A percentile compares a stretch with the other conserved stretches of the same genome.
Evolutionary conservation across 2,888 invertebrate genomes (phyloP).

Genomic region (Lathronympha strigana): DNA sequence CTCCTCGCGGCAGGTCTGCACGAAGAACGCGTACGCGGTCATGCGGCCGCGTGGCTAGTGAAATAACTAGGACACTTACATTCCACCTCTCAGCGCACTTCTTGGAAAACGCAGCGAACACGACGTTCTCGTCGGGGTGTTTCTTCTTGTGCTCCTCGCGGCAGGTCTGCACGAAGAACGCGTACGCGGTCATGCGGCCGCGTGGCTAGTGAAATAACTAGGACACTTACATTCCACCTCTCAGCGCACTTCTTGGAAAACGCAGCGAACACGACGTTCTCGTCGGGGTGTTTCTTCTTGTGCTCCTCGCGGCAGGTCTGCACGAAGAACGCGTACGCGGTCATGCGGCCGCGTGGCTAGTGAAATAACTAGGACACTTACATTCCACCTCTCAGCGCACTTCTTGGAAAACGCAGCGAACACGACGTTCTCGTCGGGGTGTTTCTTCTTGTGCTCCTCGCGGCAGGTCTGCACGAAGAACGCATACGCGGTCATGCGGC

Average conservation of each 20-base stretch:
- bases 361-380: slow-evolving; percentile 72
- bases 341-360: too few species aligned
- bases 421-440: slow-evolving; percentile 98
- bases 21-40: too few species aligned
- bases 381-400: slow-evolving; percentile 99
- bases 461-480: slow-evolving; percentile 99
- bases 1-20: too few species aligned
- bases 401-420: slow-evolving; percentile 99
- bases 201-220: too few species aligned
- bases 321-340: slow-evolving; percentile 93
- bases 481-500: slow-evolving; percentile 97
- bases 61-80: slow-evolving; percentile 5
- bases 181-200: too few species aligned
- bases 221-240: background rate
- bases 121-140: slow-evolving; percentile 98
- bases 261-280: slow-evolving; percentile 98
- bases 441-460: slow-evolving; percentile 99
- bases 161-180: slow-evolving; percentile 98
- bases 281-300: slow-evolving; percentile 99
- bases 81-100: slow-evolving; percentile 95
- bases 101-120: slow-evolving; percentile 99
- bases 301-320: slow-evolving; percentile 99
- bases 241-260: slow-evolving; percentile 99
- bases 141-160: slow-evolving; percentile 99
- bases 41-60: too few species aligned